Evolutionary conservation across 2,113 vertebrate species (phyloP), one percentile per base, ranked within the genome.

Genomic region (Malurus melanocephalus): DNA sequence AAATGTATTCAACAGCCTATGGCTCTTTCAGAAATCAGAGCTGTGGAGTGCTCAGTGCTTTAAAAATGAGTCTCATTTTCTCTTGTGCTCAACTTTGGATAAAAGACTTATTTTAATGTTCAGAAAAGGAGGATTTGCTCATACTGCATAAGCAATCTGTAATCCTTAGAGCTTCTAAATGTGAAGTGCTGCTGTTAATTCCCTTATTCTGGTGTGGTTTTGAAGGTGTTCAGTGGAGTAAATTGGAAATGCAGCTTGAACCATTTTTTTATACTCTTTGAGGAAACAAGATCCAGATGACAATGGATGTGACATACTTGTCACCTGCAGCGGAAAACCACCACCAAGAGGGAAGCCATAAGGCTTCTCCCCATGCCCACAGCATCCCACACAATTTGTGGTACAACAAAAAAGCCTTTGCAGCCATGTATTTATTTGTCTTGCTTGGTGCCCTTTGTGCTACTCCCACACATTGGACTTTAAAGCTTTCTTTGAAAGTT

Each of bases 401-500:
- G 64, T 51, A 52, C 59, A 89, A 80, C 38, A 89, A 72, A 71
- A 83, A 82, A 59, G 33, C 7, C 74, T 88, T 85, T 86, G 52
- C 77, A 93, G 56, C 57, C 49, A 23, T 23, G 10, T 53, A 59
- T 76, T 84, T 92, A 71, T 88, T 87, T 93, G 89, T 64, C 62
- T 81, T 93, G 26, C 42, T 86, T 42, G 11, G 24, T 93, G 74
- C 55, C 73, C 46, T 93, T 86, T 92, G 68, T 57, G 23, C 62
- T 87, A 91, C 71, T 90, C 93, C 90, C 67, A 91, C 90, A 26
- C 52, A 57, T 26, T 57, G 78, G 64, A 88, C 76, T 89, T 95
- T 84, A 91, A 89, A 90, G 87, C 43, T 87, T 90, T 81, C 88
- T 94, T 90, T 88, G 84, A 76, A 65, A 60, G 77, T 92, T 94